These are phyloP conservation scores for Chlamydotis undulata DNA, from an alignment of 2,113 vertebrate genomes.

Conservation along the genomic window DNA sequence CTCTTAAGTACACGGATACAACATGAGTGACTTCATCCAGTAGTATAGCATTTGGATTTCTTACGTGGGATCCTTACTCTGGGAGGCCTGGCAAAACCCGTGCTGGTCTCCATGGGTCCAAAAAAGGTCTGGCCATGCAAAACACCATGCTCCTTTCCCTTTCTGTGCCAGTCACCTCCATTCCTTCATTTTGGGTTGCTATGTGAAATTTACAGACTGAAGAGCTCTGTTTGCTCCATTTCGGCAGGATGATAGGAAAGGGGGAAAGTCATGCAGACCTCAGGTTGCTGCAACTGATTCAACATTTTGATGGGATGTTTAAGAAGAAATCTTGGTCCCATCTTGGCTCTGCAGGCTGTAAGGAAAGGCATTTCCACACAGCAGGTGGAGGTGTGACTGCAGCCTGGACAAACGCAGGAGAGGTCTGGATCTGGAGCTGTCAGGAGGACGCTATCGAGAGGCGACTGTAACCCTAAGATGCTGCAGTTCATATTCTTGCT, in stretches of 20 bases:
- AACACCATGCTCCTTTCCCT: background rate
- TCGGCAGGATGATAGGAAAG: background rate
- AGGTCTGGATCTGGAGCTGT: background rate
- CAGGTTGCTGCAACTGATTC: background rate
- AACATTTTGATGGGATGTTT: background rate
- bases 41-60: background rate
- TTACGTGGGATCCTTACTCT: background rate
- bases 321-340: background rate
- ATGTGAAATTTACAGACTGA: background rate
- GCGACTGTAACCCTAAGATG: background rate
- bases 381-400: background rate
- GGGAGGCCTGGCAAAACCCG: background rate
- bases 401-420: background rate
- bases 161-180: background rate
- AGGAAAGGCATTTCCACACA: background rate
- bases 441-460: background rate
- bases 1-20: background rate
- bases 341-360: too few species aligned
- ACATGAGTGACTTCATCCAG: background rate
- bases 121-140: background rate
- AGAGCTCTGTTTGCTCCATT: background rate
- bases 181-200: background rate
- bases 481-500: slow-evolving; percentile 23
- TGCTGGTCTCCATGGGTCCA: background rate
- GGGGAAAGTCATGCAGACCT: background rate